Percentiles rank a stretch among this genome's conserved stretches.
These are phyloP conservation scores for Chymomyza costata DNA, from an alignment of 1,140 invertebrate species.

Conservation along the genomic window DNA sequence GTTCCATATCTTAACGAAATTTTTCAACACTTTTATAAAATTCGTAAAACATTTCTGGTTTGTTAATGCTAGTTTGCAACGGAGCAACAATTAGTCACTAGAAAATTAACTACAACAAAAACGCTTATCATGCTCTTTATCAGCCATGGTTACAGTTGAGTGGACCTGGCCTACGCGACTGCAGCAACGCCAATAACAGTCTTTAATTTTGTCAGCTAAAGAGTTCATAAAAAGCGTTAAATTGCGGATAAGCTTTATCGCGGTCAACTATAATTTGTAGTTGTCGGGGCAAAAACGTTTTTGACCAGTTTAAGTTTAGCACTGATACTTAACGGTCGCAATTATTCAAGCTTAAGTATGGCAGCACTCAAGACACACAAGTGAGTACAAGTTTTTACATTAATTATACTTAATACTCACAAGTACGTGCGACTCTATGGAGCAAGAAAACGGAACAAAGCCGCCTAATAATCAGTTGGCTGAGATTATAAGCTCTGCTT, in stretches of 20 bases:
- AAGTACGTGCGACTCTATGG: too few relatives aligned
- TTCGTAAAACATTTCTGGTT: too few relatives aligned
- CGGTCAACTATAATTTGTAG: too few relatives aligned
- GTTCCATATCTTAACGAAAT: too few relatives aligned
- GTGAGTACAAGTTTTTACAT: conserved; percentile 22
- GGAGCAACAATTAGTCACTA: too few relatives aligned
- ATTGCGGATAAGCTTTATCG: conserved; percentile 24
- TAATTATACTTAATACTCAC: conserved; percentile 3
- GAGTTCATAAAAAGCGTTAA: conserved; percentile 7
- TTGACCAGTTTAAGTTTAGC: conserved; percentile 24
- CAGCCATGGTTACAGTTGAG: conserved; percentile 17
- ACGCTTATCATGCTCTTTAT: conserved; percentile 25
- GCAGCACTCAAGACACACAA: conserved; percentile 33
- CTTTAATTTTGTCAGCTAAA: conserved; percentile 1
- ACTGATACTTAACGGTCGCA: conserved; percentile 31
- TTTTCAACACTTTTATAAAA: too few relatives aligned
- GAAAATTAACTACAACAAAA: too few relatives aligned
- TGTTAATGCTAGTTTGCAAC: too few relatives aligned
- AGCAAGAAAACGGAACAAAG: too few relatives aligned
- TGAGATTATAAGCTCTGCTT: too few relatives aligned
- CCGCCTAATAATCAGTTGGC: too few relatives aligned
- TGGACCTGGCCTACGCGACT: conserved; percentile 10
- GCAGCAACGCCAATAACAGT: conserved; percentile 20
- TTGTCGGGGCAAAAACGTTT: too few relatives aligned
- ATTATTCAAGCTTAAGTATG: conserved; percentile 21